Evolutionary conservation across 2,888 invertebrate species (phyloP), one percentile per base, ranked within the genome.

Genomic region (Leuctra nigra): DNA sequence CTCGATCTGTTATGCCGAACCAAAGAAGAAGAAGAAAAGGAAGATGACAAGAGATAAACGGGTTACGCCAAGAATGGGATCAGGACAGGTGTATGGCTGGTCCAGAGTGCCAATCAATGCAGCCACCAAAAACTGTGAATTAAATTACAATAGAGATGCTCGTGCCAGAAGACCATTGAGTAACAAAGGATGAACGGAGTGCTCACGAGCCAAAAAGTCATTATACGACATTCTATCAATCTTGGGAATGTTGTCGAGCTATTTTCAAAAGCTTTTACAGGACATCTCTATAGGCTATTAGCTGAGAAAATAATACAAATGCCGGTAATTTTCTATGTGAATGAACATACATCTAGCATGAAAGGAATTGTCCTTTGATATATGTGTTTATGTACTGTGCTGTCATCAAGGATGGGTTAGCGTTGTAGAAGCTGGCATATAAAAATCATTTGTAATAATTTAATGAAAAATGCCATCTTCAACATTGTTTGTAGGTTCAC

Each of bases 131-230:
- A 47, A 24, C 47, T 47, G 47, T 47, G 47, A 47, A 47, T 47
- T 47, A 47, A 47, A 47, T 14, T 47, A 47, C 47, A 47, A 25
- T 29, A 47, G 47, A 23, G 29, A 13, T n/a, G 16, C 16, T 13
- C 47, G 47, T 47, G 47, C 47, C 47, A 47, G 16, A 14, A 16
- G 25, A 47, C 47, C 47, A 47, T 47, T 47, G 14, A 47, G 47
- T 47, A 47, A 24, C 25, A 29, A 25, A 47, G 16, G 29, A 47
- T 47, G 47, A 47, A 47, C 47, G 47, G 16, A 39, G 39, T 18
- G 25, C n/a, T 24, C 23, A n/a, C 47, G n/a, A 24, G 47, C 25
- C 47, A 29, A 47, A 23, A 13, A 13, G 25, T 23, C 47, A 47
- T 47, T 24, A 29, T 24, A 16, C 16, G 47, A 47, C 11, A 47